phyloP scores from a whole-genome alignment of 2,888 invertebrate genomes.

The Monochamus alternatus region DNA sequence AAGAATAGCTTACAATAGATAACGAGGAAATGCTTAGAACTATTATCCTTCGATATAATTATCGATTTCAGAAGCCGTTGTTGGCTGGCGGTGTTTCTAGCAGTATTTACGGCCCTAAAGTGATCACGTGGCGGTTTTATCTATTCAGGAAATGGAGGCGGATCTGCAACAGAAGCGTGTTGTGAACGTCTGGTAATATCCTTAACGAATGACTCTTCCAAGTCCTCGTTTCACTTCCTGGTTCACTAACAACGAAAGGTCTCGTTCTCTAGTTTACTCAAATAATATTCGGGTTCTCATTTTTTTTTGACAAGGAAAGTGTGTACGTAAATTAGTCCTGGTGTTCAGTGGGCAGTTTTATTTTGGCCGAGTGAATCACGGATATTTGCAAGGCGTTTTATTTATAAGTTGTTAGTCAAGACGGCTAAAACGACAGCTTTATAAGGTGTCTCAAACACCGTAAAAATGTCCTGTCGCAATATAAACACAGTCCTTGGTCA shows the following conservation, averaged over 20 bases:
- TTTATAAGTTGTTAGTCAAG: constrained; percentile 10
- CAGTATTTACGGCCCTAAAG: background rate
- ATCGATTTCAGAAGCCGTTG: no score
- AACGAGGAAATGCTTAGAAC: no score
- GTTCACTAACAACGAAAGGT: constrained; percentile 30
- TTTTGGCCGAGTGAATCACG: constrained; percentile 13
- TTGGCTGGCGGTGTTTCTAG: background rate
- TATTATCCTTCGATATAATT: no score
- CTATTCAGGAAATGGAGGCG: constrained; percentile 23
- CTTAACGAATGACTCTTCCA: background rate
- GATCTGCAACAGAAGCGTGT: constrained; percentile 40
- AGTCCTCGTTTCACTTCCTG: constrained; percentile 21
- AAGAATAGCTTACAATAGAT: no score
- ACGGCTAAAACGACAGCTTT: background rate
- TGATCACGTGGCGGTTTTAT: constrained; percentile 17
- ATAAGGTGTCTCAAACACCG: background rate
- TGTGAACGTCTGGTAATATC: background rate
- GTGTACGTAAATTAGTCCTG: background rate
- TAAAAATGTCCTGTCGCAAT: background rate
- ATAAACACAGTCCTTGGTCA: no score
- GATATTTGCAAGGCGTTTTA: constrained; percentile 1
- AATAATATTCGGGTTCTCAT: no score
- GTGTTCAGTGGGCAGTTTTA: constrained; percentile 16
- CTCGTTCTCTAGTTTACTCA: no score
- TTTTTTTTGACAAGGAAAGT: no score